A percentile compares a stretch with the other conserved stretches of the same genome.
phyloP scores from a whole-genome alignment of 2,113 vertebrate species.

The Chaetops frenatus region DNA sequence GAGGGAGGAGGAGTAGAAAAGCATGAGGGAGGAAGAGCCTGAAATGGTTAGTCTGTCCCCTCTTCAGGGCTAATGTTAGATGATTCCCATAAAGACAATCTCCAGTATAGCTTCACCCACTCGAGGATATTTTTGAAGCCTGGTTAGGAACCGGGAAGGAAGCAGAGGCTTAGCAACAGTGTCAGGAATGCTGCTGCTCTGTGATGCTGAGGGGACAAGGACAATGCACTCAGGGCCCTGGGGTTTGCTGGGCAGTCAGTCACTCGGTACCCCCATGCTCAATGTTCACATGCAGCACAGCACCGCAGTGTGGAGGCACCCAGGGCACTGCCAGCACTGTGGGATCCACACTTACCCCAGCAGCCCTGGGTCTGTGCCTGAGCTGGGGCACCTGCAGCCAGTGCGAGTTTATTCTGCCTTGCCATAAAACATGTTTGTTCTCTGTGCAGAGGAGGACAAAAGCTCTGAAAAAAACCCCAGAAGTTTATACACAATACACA shows the following conservation, averaged over 20 bases:
- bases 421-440: accelerated
- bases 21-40: background rate
- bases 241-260: background rate
- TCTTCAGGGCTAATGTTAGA: background rate
- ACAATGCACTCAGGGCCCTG: accelerated
- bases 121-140: background rate
- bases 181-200: background rate
- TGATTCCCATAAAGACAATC: background rate
- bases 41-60: background rate
- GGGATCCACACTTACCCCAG: background rate
- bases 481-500: accelerated
- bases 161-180: background rate
- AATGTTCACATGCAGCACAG: accelerated
- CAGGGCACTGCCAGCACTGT: background rate
- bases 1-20: background rate
- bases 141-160: background rate
- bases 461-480: background rate
- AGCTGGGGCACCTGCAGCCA: background rate
- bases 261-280: accelerated
- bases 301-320: accelerated
- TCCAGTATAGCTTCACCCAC: background rate
- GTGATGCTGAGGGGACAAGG: background rate
- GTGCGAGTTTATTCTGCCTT: accelerated
- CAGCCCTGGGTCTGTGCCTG: background rate
- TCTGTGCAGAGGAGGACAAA: background rate